Evolutionary conservation across 2,113 vertebrate genomes (phyloP), one percentile per base, ranked within the genome.

Genomic region (Ancistrus triradiatus): DNA sequence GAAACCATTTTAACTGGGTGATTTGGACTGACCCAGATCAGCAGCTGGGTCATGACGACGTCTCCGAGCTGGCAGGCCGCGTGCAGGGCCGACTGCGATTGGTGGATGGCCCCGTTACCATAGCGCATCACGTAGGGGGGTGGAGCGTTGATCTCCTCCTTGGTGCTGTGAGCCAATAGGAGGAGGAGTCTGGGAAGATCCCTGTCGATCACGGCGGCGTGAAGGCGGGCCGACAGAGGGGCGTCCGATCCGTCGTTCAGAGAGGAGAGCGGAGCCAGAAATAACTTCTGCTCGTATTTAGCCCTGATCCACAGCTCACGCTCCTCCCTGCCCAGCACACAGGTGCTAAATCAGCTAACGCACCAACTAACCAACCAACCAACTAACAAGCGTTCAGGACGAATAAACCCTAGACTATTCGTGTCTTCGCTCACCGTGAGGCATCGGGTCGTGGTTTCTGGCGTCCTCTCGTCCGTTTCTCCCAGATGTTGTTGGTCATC

Each of bases 401-500:
- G n/a, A n/a, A n/a, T n/a, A n/a, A n/a, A n/a, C n/a, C n/a, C n/a
- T n/a, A n/a, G n/a, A n/a, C n/a, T n/a, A n/a, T n/a, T n/a, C n/a
- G n/a, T n/a, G n/a, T n/a, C n/a, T n/a, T 15, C 25, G 27, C 65
- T 65, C 78, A 94, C 95, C 95, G 86, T 6, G 92, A 89, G 0
- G 93, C 88, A 1, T 88, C 89, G 0, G 85, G 91, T 1, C 84
- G 83, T 72, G 94, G 94, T 35, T 98, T 98, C 69, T 79, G 82
- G 2, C 90, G 82, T 3, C 95, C 93, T 51, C 81, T 88, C 0
- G 93, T 92, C 82, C 89, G 86, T 59, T 85, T 87, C 85, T 98
- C 95, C 95, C 95, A 98, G 72, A 98, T 88, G 74, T 84, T 81
- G 84, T 97, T 98, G 84, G 93, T 95, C 22, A 82, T 90, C 78